A percentile compares a stretch with the other conserved stretches of the same genome.
Evolutionary conservation across 2,888 invertebrate species (phyloP).

Genomic region (Biston stratarius): DNA sequence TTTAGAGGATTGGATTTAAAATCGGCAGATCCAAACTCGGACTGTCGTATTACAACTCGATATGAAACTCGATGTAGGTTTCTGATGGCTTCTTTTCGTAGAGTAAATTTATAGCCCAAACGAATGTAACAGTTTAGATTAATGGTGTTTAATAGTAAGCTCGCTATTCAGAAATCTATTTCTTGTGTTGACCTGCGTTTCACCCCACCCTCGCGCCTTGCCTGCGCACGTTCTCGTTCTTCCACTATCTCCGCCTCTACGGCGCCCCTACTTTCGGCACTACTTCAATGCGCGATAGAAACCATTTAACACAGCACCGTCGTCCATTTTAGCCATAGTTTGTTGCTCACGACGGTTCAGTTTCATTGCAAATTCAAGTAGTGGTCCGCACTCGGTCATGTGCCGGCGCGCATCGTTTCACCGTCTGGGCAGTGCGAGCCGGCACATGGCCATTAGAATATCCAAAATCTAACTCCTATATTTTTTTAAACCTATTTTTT

Average conservation of each 20-base stretch:
- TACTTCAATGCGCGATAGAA: conserved; percentile 65
- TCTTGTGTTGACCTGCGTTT: conserved; percentile 46
- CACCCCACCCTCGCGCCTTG: conserved; percentile 56
- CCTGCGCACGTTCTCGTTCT: conserved; percentile 78
- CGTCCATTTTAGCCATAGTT: conserved; percentile 47
- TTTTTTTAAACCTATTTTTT: conserved; percentile 85
- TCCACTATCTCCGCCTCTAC: conserved; percentile 76
- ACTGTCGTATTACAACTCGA: conserved; percentile 46
- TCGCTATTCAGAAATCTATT: conserved; percentile 59
- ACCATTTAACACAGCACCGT: conserved; percentile 50
- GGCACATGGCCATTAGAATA: conserved; percentile 69
- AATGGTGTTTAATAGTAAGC: conserved; percentile 42
- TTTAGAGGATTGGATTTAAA: conserved; percentile 34
- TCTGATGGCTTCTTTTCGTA: conserved; percentile 53
- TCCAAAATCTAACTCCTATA: conserved; percentile 86
- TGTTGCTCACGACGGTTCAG: conserved; percentile 34
- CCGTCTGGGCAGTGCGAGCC: conserved; percentile 35
- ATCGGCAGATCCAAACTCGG: conserved; percentile 24
- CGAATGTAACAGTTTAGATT: conserved; percentile 28
- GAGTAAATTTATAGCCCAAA: conserved; percentile 22
- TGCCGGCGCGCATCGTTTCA: conserved; percentile 49
- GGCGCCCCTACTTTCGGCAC: conserved; percentile 69
- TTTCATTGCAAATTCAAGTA: conserved; percentile 64
- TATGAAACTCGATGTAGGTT: conserved; percentile 55
- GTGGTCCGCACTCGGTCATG: conserved; percentile 55